These are phyloP conservation scores for Drepanosiphum platanoidis DNA, from an alignment of 2,888 invertebrate species.

Conservation along the genomic window DNA sequence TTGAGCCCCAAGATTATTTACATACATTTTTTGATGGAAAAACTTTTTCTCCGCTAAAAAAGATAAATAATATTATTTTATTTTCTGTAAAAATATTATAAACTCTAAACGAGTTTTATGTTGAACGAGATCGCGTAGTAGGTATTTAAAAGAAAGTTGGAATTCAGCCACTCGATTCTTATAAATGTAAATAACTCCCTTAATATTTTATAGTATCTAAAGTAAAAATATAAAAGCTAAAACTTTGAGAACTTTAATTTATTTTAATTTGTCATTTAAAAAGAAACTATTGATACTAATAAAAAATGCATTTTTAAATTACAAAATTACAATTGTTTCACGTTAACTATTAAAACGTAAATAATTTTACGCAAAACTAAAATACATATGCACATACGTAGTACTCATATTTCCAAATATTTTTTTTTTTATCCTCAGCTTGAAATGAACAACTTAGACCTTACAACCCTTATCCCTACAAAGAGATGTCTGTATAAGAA, in stretches of 20 bases:
- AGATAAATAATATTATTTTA: not conserved
- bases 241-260: not conserved
- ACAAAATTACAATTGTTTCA: not conserved
- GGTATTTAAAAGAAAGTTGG: not conserved
- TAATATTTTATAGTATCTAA: not conserved
- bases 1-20: not conserved
- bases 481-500: too few relatives aligned
- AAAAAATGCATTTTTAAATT: not conserved
- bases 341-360: not conserved
- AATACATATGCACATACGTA: not conserved
- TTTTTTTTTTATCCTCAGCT: too few relatives aligned
- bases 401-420: too few relatives aligned
- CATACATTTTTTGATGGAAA: conserved; percentile 13
- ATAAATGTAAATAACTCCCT: not conserved
- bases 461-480: too few relatives aligned
- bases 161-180: not conserved
- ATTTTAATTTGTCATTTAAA: not conserved
- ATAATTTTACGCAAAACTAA: not conserved
- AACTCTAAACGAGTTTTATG: not conserved
- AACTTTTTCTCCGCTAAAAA: conserved; percentile 17
- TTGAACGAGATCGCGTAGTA: not conserved
- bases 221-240: not conserved
- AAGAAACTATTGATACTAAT: not conserved
- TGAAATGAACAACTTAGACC: too few relatives aligned
- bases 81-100: not conserved